phyloP scores from a whole-genome alignment of 2,888 invertebrate species.

The Temnothorax unifasciatus region DNA sequence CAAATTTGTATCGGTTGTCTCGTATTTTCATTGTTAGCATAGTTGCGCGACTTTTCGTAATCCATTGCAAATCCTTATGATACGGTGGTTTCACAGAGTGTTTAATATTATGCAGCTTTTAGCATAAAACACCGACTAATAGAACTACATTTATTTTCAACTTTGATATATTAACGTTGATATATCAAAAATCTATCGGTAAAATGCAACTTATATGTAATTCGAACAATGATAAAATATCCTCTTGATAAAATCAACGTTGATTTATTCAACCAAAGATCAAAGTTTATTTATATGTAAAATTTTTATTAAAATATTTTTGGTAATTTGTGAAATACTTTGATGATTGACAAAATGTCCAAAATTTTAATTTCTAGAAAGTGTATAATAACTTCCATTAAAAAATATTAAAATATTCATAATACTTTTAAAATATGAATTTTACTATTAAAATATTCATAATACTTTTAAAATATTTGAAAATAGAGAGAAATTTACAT shows the following conservation, averaged over 20 bases:
- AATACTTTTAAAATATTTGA: constrained; percentile 2
- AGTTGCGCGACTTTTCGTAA: neutral
- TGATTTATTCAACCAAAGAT: constrained; percentile 14
- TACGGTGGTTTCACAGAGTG: neutral
- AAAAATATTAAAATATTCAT: constrained; percentile 38
- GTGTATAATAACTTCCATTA: constrained; percentile 22
- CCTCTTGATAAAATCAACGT: neutral
- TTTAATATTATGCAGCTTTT: constrained; percentile 1
- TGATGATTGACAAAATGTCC: constrained; percentile 17
- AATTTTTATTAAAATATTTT: constrained; percentile 22
- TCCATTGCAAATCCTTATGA: neutral
- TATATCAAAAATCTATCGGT: neutral
- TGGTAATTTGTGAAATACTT: neutral
- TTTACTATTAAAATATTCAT: constrained; percentile 20
- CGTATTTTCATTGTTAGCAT: constrained; percentile 9
- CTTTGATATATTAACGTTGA: neutral
- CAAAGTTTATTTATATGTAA: constrained; percentile 8
- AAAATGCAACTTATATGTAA: neutral
- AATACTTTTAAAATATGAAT: neutral
- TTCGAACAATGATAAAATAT: constrained; percentile 9
- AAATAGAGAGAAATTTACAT: constrained; percentile 9
- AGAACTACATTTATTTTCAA: neutral
- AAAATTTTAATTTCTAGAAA: constrained; percentile 33
- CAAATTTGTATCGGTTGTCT: constrained; percentile 37
- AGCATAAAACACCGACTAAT: neutral